A percentile compares a stretch with the other conserved stretches of the same genome.
Evolutionary conservation across 2,113 vertebrate genomes (phyloP).

Genomic region (Myocastor coypus): DNA sequence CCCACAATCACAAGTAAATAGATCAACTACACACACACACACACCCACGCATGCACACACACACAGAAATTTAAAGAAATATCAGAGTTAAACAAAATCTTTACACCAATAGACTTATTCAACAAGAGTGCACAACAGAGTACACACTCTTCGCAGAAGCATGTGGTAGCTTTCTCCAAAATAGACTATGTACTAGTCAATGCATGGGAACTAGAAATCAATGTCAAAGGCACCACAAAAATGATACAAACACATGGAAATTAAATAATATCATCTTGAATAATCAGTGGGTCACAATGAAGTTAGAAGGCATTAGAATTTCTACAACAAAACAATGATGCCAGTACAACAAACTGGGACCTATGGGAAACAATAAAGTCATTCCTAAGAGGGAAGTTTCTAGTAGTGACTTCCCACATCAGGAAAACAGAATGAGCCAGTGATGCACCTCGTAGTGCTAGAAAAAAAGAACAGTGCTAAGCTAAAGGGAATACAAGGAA

Average conservation of each 20-base stretch:
- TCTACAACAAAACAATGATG: not conserved
- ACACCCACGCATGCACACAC: too few relatives aligned
- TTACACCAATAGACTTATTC: not conserved
- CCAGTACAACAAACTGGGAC: not conserved
- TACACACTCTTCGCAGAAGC: not conserved
- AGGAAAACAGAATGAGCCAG: not conserved
- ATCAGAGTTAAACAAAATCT: not conserved
- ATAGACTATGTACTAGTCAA: not conserved
- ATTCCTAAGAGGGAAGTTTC: not conserved
- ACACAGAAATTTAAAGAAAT: not conserved
- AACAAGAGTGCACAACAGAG: not conserved
- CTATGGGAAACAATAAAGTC: not conserved
- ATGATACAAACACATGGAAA: not conserved
- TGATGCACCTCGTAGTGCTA: not conserved
- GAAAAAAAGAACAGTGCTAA: not conserved
- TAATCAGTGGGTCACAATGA: not conserved
- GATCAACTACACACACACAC: not conserved
- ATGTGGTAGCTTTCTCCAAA: not conserved
- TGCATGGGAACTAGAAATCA: not conserved
- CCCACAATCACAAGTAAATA: not conserved
- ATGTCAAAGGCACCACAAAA: not conserved
- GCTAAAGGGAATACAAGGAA: not conserved
- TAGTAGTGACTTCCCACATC: not conserved
- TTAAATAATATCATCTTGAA: not conserved
- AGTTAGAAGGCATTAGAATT: not conserved